These are phyloP conservation scores for Melieria crassipennis DNA, from an alignment of 2,888 invertebrate genomes.

Conservation along the genomic window DNA sequence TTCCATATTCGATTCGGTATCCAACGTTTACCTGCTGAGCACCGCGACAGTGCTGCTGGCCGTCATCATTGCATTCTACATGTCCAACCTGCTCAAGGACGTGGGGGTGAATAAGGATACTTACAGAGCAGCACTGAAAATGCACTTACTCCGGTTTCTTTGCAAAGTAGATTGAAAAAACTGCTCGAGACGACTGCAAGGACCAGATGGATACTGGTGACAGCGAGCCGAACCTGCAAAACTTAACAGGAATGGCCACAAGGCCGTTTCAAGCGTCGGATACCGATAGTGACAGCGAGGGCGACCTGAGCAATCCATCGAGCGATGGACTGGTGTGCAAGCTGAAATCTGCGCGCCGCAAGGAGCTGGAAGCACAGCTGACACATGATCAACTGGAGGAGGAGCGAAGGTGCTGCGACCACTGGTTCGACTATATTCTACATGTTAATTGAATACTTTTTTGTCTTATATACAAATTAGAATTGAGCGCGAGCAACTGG, in stretches of 20 bases:
- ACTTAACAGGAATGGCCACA: conserved; percentile 19
- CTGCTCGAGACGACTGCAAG: too few relatives aligned
- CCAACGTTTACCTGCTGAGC: conserved; percentile 48
- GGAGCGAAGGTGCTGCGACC: conserved; percentile 37
- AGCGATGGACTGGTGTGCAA: conserved; percentile 48
- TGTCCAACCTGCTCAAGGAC: conserved; percentile 47
- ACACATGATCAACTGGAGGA: conserved; percentile 51
- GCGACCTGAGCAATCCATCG: conserved; percentile 32
- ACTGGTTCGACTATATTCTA: too few relatives aligned
- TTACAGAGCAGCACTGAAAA: too few relatives aligned
- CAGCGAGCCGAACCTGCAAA: conserved; percentile 11
- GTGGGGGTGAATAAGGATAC: conserved; percentile 36
- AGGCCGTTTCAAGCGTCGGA: not conserved
- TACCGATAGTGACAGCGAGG: conserved; percentile 26
- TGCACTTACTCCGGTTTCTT: too few relatives aligned
- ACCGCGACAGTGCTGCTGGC: conserved; percentile 49
- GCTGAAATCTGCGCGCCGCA: conserved; percentile 50
- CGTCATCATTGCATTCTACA: conserved; percentile 48
- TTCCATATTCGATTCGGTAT: conserved; percentile 43
- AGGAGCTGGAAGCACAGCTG: conserved; percentile 49
- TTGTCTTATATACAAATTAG: conserved; percentile 43
- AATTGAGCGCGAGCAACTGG: conserved; percentile 65
- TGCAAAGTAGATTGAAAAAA: too few relatives aligned
- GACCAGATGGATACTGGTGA: not conserved
- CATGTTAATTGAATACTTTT: not conserved